Evolutionary conservation across 2,797 vertebrate species (phyloP), one percentile per base, ranked within the genome.

Genomic region (Acanthopagrus latus): DNA sequence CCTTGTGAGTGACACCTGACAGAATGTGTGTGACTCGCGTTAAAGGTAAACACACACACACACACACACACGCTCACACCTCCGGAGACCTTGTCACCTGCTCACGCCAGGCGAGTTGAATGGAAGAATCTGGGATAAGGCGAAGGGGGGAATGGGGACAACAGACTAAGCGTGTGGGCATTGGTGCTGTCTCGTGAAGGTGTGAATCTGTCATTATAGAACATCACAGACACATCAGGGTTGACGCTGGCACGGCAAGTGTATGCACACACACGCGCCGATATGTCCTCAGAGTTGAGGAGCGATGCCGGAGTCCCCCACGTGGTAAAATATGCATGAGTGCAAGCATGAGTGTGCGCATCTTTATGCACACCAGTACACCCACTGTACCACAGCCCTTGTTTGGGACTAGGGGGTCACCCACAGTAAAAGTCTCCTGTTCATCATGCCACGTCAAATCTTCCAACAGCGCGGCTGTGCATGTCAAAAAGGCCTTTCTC

Each of bases 401-500:
- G 73, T 55, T 76, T 27, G 29, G 65, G 78, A 85, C 78, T 55
- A 29, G 54, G 83, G 82, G 85, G 88, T 91, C 86, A 89, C 64
- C 71, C 55, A 73, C 77, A 62, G 75, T 78, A 66, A 76, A 52
- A 50, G 72, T 80, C 56, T 62, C 54, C 66, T 76, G 71, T 81
- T 89, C 78, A 77, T 71, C 67, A 74, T 8, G 67, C 74, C 71
- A 84, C 72, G 51, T 88, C 86, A 88, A 88, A 89, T 87, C 79
- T 81, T 78, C 77, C 85, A 38, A 78, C 84, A 81, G 78, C 47
- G 18, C 62, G 74, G 83, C 86, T 84, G 72, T 87, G 85, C 87
- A 81, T 86, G 87, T 91, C 88, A 92, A 81, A 89, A 73, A 90
- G 81, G 58, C 86, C 80, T 84, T 76, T 78, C 69, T 85, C 68